These are phyloP conservation scores for Drosophila leonis DNA, from an alignment of 2,888 invertebrate species.

Conservation along the genomic window DNA sequence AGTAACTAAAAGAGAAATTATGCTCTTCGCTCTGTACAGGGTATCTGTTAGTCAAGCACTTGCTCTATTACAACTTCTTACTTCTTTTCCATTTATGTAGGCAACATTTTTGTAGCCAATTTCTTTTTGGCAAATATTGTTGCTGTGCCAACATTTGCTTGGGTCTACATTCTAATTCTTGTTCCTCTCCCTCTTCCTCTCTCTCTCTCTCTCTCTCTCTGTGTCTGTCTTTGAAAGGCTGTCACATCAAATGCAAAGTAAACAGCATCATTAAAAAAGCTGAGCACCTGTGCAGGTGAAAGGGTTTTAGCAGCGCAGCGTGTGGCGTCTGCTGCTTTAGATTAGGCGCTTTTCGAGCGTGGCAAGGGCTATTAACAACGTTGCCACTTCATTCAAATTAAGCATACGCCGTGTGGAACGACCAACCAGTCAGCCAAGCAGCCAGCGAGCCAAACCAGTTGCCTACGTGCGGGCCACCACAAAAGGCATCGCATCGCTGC, in stretches of 20 bases:
- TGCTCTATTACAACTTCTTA: no score
- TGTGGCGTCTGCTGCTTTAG: not conserved
- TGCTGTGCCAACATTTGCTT: conserved; percentile 50
- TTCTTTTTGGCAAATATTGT: conserved; percentile 50
- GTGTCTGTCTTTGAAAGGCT: conserved; percentile 21
- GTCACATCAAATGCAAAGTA: conserved; percentile 68
- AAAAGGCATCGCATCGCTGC: conserved; percentile 54
- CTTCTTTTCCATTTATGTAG: conserved; percentile 27
- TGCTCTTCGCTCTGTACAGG: no score
- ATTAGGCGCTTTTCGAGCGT: conserved; percentile 7
- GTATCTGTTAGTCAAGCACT: not conserved
- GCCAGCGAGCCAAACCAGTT: conserved; percentile 2
- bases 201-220: no score
- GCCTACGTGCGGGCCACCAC: conserved; percentile 59
- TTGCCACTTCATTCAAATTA: conserved; percentile 79
- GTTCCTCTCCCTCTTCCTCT: not conserved
- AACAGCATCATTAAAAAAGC: conserved; percentile 68
- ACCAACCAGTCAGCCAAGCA: not conserved
- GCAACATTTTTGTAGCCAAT: conserved; percentile 42
- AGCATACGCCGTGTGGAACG: conserved; percentile 64
- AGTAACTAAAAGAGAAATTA: no score
- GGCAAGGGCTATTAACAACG: conserved; percentile 63
- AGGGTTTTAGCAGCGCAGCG: conserved; percentile 5
- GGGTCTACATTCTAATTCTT: conserved; percentile 42
- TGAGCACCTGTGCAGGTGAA: conserved; percentile 39